phyloP scores from a whole-genome alignment of 2,888 invertebrate genomes.

The Epirrita christyi region DNA sequence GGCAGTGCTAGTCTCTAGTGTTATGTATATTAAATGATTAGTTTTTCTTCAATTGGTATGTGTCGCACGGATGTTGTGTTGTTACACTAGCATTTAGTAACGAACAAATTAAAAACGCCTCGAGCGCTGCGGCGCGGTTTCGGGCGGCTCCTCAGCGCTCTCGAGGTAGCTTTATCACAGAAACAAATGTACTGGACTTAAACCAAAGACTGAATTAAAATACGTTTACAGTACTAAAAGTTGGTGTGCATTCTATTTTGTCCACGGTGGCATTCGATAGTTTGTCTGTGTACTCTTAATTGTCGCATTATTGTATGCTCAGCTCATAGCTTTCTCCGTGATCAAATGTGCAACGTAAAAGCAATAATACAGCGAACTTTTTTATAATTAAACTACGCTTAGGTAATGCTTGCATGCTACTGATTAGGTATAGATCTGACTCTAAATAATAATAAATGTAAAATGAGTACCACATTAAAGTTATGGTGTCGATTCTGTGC shows the following conservation, averaged over 20 bases:
- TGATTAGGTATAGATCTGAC: constrained; percentile 23
- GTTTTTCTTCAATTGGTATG: constrained; percentile 56
- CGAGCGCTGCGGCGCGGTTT: not conserved
- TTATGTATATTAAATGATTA: constrained; percentile 41
- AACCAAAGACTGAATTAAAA: constrained; percentile 76
- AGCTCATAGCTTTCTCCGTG: constrained; percentile 3
- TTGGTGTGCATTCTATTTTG: constrained; percentile 6
- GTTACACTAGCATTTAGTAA: not conserved
- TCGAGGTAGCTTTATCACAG: not conserved
- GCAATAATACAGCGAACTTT: constrained; percentile 23
- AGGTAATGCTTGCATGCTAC: constrained; percentile 23
- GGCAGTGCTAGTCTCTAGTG: constrained; percentile 60
- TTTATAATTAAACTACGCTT: constrained; percentile 17
- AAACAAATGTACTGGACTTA: constrained; percentile 65
- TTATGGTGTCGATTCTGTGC: not conserved
- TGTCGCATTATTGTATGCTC: constrained; percentile 1
- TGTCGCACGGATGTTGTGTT: constrained; percentile 43
- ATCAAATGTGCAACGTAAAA: constrained; percentile 13
- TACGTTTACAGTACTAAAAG: constrained; percentile 13
- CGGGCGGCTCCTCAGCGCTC: not conserved
- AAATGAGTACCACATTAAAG: constrained; percentile 15
- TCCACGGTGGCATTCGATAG: constrained; percentile 4
- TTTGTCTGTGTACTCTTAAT: constrained; percentile 9
- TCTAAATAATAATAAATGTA: constrained; percentile 3
- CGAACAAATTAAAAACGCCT: not conserved